Conservation (phyloP, 2,888 invertebrate species). For the Idaea aversata region DNA sequence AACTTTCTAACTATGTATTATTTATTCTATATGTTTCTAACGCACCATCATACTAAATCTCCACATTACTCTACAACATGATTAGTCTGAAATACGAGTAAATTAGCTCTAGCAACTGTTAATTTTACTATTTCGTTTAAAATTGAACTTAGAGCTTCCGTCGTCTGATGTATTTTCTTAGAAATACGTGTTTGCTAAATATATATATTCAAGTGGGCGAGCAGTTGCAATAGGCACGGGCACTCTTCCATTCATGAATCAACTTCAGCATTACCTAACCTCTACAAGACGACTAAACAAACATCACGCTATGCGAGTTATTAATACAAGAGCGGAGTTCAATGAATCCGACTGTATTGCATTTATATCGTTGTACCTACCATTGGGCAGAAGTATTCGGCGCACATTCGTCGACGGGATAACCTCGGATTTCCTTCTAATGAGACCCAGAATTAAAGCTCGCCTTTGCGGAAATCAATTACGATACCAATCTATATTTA, state of each 20-base stretch:
- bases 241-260: constrained; percentile 78
- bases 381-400: constrained; percentile 44
- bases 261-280: constrained; percentile 77
- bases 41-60: neutral
- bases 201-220: constrained; percentile 53
- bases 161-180: constrained; percentile 66
- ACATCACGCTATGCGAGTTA: constrained; percentile 68
- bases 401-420: constrained; percentile 47
- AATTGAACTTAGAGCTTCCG: constrained; percentile 48
- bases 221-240: constrained; percentile 50
- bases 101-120: neutral
- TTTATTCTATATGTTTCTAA: neutral
- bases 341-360: constrained; percentile 64
- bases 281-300: constrained; percentile 67
- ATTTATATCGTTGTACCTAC: constrained; percentile 63
- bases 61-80: neutral
- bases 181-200: constrained; percentile 73
- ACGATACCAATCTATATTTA: constrained; percentile 53
- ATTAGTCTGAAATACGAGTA: neutral
- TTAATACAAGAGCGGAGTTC: constrained; percentile 77
- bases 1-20: too few species aligned
- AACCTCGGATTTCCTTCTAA: constrained; percentile 40
- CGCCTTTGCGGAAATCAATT: constrained; percentile 54
- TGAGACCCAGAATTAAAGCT: constrained; percentile 44
- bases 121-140: neutral